These are phyloP conservation scores for Idaea dimidiata DNA, from an alignment of 2,888 invertebrate species.

Conservation along the genomic window DNA sequence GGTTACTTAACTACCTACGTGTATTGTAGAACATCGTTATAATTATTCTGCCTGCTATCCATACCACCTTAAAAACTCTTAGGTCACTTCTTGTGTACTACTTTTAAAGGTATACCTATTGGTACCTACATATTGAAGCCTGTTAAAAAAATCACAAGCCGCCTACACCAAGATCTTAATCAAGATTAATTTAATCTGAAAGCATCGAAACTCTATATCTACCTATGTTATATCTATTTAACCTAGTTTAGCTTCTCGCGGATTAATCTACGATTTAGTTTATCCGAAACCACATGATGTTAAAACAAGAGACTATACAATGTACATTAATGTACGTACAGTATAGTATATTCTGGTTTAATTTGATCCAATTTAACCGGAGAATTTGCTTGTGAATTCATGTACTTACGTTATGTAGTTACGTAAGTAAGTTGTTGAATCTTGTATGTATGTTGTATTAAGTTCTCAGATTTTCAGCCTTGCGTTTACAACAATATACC, in stretches of 20 bases:
- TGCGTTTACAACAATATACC: not conserved
- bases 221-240: not conserved
- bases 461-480: not conserved
- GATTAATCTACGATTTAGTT: not conserved
- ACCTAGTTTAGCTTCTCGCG: slow-evolving; percentile 1
- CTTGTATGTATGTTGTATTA: not conserved
- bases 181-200: not conserved
- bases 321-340: too few relatives aligned
- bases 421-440: not conserved
- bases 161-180: not conserved
- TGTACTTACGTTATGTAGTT: not conserved
- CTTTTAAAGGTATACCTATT: too few relatives aligned
- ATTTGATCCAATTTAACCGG: slow-evolving; percentile 22
- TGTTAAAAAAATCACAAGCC: too few relatives aligned
- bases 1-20: too few relatives aligned
- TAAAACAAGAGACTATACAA: not conserved
- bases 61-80: too few relatives aligned
- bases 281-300: not conserved
- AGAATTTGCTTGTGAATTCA: slow-evolving; percentile 12
- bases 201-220: not conserved
- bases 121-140: not conserved
- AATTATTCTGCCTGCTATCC: too few relatives aligned
- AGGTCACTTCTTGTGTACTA: too few relatives aligned
- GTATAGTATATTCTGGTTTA: slow-evolving; percentile 3
- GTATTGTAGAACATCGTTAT: too few relatives aligned